Conservation (phyloP, 2,888 invertebrate species). For the Strigamia crassipes region DNA sequence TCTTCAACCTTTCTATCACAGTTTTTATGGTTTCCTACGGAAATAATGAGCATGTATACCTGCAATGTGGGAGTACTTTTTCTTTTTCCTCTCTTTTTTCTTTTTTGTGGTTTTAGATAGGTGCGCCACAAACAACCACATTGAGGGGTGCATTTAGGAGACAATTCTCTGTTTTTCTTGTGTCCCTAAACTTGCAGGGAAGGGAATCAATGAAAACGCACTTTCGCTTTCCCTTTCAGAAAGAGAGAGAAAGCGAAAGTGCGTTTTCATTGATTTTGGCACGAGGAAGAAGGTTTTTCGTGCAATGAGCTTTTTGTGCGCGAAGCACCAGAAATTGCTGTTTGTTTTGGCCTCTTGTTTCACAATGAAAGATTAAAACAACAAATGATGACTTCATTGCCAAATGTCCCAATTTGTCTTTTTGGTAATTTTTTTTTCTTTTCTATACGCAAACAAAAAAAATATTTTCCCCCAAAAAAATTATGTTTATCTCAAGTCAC, state of each 20-base stretch:
- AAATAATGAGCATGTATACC: conserved; percentile 6
- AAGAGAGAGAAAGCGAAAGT: background rate
- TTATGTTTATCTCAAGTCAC: background rate
- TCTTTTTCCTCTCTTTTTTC: background rate
- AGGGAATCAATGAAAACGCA: conserved; percentile 22
- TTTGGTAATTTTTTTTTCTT: background rate
- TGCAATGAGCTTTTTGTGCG: conserved; percentile 13
- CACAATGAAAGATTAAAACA: conserved; percentile 17
- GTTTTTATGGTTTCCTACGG: conserved; percentile 27
- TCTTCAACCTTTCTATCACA: conserved; percentile 6
- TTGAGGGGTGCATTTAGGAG: conserved; percentile 23
- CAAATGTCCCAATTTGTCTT: background rate
- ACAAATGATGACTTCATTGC: conserved; percentile 20
- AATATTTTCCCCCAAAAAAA: background rate
- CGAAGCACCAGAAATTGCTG: conserved; percentile 6
- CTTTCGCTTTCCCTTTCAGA: background rate
- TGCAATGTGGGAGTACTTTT: conserved; percentile 7
- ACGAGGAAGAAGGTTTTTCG: background rate
- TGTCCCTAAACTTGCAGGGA: background rate
- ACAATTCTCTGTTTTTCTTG: background rate
- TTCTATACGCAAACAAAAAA: background rate
- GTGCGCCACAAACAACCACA: background rate
- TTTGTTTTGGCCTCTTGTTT: background rate
- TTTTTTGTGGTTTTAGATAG: conserved; percentile 2
- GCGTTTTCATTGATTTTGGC: conserved; percentile 31